phyloP scores from a whole-genome alignment of 2,888 invertebrate genomes.

The Epicampocera succincta region DNA sequence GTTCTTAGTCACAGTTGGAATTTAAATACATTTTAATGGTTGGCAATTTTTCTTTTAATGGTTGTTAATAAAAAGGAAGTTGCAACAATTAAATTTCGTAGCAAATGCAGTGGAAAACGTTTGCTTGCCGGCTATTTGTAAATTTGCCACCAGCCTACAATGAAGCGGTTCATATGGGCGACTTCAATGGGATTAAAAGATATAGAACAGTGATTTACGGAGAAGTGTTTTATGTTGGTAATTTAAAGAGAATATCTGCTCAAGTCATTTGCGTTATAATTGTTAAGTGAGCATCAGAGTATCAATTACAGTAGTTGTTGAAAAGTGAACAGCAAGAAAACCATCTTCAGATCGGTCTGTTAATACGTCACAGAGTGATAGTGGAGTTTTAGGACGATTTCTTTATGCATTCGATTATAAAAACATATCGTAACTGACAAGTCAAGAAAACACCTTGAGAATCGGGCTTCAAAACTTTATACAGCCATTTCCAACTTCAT shows the following conservation, averaged over 20 bases:
- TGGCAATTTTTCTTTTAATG: conserved; percentile 52
- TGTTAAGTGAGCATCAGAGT: no score
- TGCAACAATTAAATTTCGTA: conserved; percentile 60
- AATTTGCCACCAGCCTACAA: conserved; percentile 5
- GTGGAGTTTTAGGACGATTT: no score
- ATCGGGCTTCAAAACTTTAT: no score
- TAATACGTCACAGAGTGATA: no score
- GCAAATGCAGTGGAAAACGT: background rate
- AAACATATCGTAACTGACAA: no score
- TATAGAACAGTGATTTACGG: conserved; percentile 13
- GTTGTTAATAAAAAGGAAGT: conserved; percentile 62
- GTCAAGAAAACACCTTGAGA: no score
- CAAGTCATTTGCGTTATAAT: no score
- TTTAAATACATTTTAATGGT: conserved; percentile 62
- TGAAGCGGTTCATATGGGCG: background rate
- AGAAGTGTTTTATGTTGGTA: background rate
- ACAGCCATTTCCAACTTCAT: no score
- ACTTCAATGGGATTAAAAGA: conserved; percentile 31
- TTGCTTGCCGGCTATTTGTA: background rate
- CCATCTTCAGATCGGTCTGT: no score
- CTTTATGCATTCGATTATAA: no score
- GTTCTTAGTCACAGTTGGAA: conserved; percentile 57
- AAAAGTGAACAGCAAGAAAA: no score
- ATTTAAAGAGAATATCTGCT: background rate
- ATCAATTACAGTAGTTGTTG: no score